These are phyloP conservation scores for Drosophila austrosaltans DNA, from an alignment of 2,888 invertebrate genomes.

Conservation along the genomic window DNA sequence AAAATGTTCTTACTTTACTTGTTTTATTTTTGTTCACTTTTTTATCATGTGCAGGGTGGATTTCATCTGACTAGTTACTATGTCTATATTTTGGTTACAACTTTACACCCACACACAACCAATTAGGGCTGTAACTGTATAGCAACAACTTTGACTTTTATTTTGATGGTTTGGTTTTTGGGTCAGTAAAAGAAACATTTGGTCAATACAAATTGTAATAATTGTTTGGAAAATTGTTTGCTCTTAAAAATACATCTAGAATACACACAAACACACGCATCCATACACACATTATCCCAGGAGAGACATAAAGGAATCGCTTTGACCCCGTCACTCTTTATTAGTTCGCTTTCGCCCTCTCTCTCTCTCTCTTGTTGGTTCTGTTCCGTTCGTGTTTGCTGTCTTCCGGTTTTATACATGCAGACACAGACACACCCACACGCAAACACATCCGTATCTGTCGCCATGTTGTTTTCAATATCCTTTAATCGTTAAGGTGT, in stretches of 20 bases:
- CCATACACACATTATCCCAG: conserved; percentile 26
- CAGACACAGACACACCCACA: not conserved
- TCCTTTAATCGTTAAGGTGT: not conserved
- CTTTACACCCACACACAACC: conserved; percentile 1
- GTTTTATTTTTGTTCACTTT: too few relatives aligned
- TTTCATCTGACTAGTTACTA: not conserved
- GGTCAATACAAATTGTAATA: conserved; percentile 67
- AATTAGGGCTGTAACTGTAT: conserved; percentile 8
- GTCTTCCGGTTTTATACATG: conserved; percentile 43
- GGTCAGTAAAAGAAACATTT: conserved; percentile 36
- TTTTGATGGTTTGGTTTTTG: conserved; percentile 16
- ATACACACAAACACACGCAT: conserved; percentile 11
- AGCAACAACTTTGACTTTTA: conserved; percentile 12
- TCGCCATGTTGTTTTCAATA: conserved; percentile 68
- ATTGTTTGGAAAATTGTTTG: conserved; percentile 70
- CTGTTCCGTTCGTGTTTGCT: conserved; percentile 36
- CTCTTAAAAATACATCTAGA: conserved; percentile 70
- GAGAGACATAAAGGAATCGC: conserved; percentile 43
- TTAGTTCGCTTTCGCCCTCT: not conserved
- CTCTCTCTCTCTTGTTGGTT: not conserved
- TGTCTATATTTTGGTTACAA: not conserved
- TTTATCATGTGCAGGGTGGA: too few relatives aligned
- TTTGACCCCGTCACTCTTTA: conserved; percentile 30
- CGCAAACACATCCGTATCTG: conserved; percentile 33
- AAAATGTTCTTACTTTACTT: too few relatives aligned